phyloP scores from a whole-genome alignment of 1,140 invertebrate genomes.

The Heliconius eleuchia region DNA sequence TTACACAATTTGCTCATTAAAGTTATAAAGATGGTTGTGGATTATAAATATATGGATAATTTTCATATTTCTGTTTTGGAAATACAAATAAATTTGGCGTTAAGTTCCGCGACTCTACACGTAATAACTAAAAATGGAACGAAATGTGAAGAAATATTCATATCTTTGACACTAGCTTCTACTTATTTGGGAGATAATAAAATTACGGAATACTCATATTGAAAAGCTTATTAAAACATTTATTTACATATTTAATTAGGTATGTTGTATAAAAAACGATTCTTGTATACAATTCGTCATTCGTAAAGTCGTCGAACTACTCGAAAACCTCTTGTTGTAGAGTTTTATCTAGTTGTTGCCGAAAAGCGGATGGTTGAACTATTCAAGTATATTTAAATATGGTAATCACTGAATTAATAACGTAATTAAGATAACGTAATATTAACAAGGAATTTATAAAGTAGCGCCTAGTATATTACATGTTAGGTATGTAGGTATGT shows the following conservation, averaged over 20 bases:
- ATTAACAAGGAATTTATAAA: constrained; percentile 7
- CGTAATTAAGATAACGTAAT: constrained; percentile 24
- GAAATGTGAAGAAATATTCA: too few relatives aligned
- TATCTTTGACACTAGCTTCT: neutral
- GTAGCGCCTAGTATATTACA: neutral
- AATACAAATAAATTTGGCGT: too few relatives aligned
- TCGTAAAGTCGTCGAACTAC: neutral
- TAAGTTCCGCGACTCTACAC: too few relatives aligned
- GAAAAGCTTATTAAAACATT: too few relatives aligned
- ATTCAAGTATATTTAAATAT: constrained; percentile 27
- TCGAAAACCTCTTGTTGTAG: neutral
- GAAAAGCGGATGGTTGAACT: constrained; percentile 14
- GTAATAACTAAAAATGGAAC: too few relatives aligned
- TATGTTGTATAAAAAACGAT: neutral
- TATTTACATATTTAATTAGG: too few relatives aligned
- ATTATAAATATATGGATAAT: too few relatives aligned
- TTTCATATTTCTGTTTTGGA: too few relatives aligned
- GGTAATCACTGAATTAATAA: constrained; percentile 29
- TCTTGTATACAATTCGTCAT: neutral
- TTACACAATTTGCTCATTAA: too few relatives aligned
- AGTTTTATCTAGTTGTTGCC: constrained; percentile 1
- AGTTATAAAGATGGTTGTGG: too few relatives aligned
- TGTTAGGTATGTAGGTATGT: neutral
- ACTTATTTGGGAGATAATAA: neutral
- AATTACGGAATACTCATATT: too few relatives aligned